Conservation (phyloP, 2,797 vertebrate genomes). For the Alca torda region DNA sequence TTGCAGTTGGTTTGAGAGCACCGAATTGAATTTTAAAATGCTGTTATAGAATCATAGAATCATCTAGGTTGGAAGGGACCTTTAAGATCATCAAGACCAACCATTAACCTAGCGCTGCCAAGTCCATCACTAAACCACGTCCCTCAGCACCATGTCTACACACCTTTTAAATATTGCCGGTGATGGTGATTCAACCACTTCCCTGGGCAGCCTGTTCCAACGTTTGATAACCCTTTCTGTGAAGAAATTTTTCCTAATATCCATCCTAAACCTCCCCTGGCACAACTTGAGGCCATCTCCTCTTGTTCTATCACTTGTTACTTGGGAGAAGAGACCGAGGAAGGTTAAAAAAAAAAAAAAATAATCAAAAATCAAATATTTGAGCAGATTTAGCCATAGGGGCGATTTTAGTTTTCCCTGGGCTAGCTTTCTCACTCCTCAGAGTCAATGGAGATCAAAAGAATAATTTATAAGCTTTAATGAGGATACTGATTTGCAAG, state of each 20-base stretch:
- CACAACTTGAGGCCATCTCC: not conserved
- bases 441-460: not conserved
- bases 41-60: not conserved
- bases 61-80: not conserved
- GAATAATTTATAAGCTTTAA: conserved; percentile 46
- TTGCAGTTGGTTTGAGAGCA: not conserved
- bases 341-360: not conserved
- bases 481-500: conserved; percentile 5
- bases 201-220: not conserved
- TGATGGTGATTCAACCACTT: not conserved
- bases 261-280: not conserved
- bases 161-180: not conserved
- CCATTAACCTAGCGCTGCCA: not conserved
- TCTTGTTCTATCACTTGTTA: not conserved
- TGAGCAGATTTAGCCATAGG: not conserved
- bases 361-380: not conserved
- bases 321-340: not conserved
- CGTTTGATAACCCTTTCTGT: not conserved
- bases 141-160: not conserved
- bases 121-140: not conserved
- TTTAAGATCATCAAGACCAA: not conserved
- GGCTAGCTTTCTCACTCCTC: not conserved
- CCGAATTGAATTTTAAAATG: not conserved
- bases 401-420: not conserved
- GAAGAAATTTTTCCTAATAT: not conserved